These are phyloP conservation scores for Holcopasites calliopsidis DNA, from an alignment of 1,140 invertebrate genomes.

Conservation along the genomic window DNA sequence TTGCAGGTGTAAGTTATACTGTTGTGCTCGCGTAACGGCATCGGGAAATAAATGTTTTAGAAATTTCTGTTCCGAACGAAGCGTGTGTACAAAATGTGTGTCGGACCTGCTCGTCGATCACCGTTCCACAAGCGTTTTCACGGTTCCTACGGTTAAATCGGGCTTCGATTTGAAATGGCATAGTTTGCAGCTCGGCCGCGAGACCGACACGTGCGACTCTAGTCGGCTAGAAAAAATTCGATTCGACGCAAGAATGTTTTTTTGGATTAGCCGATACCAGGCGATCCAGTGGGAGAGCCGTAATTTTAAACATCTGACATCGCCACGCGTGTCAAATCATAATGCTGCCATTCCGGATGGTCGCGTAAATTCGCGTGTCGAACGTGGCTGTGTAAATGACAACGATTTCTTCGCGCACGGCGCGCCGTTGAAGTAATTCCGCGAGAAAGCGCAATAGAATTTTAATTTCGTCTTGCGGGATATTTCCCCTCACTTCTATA, in stretches of 20 bases:
- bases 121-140: neutral
- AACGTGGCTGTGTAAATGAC: conserved; percentile 31
- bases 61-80: neutral
- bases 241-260: conserved; percentile 57
- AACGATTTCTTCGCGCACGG: conserved; percentile 23
- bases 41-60: too few relatives aligned
- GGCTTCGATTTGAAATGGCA: conserved; percentile 28
- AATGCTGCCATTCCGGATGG: conserved; percentile 1
- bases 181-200: neutral
- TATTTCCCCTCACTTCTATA: too few relatives aligned
- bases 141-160: conserved; percentile 39
- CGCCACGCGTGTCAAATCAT: conserved; percentile 29
- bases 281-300: neutral
- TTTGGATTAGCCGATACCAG: conserved; percentile 20
- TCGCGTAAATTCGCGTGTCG: conserved; percentile 6
- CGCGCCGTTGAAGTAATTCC: neutral
- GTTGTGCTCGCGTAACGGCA: too few relatives aligned
- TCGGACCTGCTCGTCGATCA: neutral
- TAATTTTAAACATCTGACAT: conserved; percentile 50
- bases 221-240: conserved; percentile 53
- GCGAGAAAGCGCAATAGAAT: conserved; percentile 13
- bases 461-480: too few relatives aligned
- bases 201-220: conserved; percentile 45
- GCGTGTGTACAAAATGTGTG: neutral
- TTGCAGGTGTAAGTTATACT: too few relatives aligned